Evolutionary conservation across 2,797 vertebrate species (phyloP).

Genomic region (Labroides dimidiatus): DNA sequence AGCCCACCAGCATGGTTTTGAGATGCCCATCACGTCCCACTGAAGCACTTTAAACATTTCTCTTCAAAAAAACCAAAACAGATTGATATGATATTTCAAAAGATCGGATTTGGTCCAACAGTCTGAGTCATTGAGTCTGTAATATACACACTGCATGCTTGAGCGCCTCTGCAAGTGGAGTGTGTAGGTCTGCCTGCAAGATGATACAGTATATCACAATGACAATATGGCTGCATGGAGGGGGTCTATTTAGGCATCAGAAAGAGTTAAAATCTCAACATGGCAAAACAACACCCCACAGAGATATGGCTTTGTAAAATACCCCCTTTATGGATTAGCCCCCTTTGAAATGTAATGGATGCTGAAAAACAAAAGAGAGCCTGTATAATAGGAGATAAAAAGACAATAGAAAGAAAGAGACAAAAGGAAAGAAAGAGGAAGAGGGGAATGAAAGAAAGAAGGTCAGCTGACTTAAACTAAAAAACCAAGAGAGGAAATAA

Average conservation of each 20-base stretch:
- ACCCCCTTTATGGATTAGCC: background rate
- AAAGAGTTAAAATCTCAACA: constrained; percentile 42
- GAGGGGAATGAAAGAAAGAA: background rate
- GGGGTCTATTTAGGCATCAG: constrained; percentile 48
- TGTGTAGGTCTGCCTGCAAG: constrained; percentile 23
- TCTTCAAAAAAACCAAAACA: constrained; percentile 7
- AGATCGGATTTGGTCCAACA: constrained; percentile 45
- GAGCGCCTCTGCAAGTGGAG: constrained; percentile 15
- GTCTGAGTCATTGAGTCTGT: constrained; percentile 8
- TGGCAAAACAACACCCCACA: constrained; percentile 33
- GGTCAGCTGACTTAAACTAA: too few relatives aligned
- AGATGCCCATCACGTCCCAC: constrained; percentile 57
- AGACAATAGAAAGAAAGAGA: constrained; percentile 4
- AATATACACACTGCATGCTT: constrained; percentile 33
- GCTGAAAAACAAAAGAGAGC: background rate
- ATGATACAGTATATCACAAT: constrained; percentile 47
- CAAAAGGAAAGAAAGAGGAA: background rate
- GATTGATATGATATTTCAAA: constrained; percentile 46
- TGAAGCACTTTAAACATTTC: constrained; percentile 55
- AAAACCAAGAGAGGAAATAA: background rate
- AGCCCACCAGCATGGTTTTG: constrained; percentile 43
- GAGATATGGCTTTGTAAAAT: constrained; percentile 26
- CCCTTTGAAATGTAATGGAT: background rate
- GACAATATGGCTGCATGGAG: constrained; percentile 53
- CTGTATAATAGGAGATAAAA: background rate